Percentiles rank a stretch among this genome's conserved stretches.
phyloP scores from a whole-genome alignment of 2,888 invertebrate genomes.

The Phymatocera aterrima region DNA sequence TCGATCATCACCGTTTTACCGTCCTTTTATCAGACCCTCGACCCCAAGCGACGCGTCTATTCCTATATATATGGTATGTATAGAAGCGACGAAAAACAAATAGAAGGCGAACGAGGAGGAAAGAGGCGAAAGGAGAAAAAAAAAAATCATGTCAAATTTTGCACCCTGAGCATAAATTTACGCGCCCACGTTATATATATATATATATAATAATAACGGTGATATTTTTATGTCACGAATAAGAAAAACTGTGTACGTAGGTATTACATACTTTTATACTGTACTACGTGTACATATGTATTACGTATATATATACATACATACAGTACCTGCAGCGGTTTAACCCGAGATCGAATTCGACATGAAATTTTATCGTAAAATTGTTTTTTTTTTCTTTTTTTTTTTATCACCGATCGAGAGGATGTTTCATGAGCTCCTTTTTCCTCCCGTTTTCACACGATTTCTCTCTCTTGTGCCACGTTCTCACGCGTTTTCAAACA shows the following conservation, averaged over 20 bases:
- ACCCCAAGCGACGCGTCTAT: neutral
- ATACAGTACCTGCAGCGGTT: neutral
- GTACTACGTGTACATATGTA: neutral
- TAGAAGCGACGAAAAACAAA: neutral
- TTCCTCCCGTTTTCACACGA: no score
- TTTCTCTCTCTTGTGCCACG: neutral
- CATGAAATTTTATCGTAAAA: no score
- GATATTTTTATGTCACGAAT: no score
- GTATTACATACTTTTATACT: neutral
- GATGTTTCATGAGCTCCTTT: neutral
- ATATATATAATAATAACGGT: no score
- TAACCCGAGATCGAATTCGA: no score
- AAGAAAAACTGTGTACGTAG: no score
- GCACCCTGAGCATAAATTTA: neutral
- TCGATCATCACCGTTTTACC: slow-evolving; percentile 31
- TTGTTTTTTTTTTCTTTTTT: no score
- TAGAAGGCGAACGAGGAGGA: neutral
- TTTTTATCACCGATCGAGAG: neutral
- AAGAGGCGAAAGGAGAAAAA: neutral
- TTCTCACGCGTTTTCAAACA: neutral
- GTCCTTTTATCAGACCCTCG: neutral
- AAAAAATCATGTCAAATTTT: neutral
- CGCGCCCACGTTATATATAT: no score
- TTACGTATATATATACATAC: neutral
- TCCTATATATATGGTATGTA: neutral